Percentiles rank a stretch among this genome's conserved stretches.
Conservation (phyloP, 2,888 invertebrate species). For the Neria commutata region DNA sequence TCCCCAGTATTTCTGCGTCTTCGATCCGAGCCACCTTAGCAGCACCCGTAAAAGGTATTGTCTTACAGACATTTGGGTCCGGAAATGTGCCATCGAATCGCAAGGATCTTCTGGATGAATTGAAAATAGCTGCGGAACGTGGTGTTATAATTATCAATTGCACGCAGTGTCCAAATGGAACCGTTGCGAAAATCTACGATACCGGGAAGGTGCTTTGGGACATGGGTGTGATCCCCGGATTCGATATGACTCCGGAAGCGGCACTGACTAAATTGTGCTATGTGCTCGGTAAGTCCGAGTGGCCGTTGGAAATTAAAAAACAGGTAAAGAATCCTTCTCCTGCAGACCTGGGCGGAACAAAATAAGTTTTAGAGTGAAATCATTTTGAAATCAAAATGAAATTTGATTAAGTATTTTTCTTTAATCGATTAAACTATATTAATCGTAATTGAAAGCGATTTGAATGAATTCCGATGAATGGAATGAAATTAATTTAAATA, state of each 20-base stretch:
- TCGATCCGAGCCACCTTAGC: conserved; percentile 75
- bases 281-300: conserved; percentile 79
- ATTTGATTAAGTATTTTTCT: no score
- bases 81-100: conserved; percentile 91
- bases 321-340: conserved; percentile 64
- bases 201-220: conserved; percentile 72
- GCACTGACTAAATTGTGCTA: conserved; percentile 90
- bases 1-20: conserved; percentile 86
- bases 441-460: no score
- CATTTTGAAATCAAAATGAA: no score
- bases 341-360: no score
- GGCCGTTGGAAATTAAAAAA: conserved; percentile 70
- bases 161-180: conserved; percentile 86
- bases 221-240: conserved; percentile 56
- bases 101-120: conserved; percentile 75
- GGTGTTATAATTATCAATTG: conserved; percentile 90
- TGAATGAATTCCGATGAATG: no score
- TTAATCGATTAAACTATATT: not conserved
- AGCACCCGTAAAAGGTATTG: conserved; percentile 81
- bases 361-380: no score
- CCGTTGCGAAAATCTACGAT: conserved; percentile 81
- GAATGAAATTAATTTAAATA: no score
- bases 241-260: conserved; percentile 81
- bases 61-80: conserved; percentile 90
- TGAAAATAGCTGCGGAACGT: conserved; percentile 73